A percentile compares a stretch with the other conserved stretches of the same genome.
These are phyloP conservation scores for Heteronetta atricapilla DNA, from an alignment of 2,113 vertebrate genomes.

Conservation along the genomic window DNA sequence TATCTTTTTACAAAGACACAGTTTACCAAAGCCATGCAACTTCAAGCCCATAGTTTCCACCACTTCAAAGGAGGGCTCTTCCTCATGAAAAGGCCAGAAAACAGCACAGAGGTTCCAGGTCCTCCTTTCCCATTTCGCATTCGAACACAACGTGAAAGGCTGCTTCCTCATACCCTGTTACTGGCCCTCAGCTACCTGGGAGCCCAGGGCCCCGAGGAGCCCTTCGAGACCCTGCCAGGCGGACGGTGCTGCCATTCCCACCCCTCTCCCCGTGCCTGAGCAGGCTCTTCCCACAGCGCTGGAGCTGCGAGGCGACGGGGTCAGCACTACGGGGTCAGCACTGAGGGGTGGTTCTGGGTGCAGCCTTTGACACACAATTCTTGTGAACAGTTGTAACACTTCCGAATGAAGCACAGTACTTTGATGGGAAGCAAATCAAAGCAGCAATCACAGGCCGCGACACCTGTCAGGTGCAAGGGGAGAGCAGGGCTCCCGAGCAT, in stretches of 20 bases:
- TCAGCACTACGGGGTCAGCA: too few species aligned
- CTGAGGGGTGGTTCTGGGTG: background rate
- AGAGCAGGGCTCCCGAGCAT: background rate
- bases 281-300: background rate
- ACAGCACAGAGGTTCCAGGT: background rate
- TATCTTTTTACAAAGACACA: background rate
- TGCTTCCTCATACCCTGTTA: background rate
- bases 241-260: background rate
- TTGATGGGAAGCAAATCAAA: background rate
- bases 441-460: background rate
- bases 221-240: background rate
- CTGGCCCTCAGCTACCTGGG: background rate
- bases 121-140: background rate
- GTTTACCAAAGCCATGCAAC: background rate
- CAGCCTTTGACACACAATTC: background rate
- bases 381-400: background rate
- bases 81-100: background rate
- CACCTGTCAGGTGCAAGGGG: background rate
- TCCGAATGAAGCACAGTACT: rapidly evolving
- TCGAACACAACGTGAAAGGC: background rate
- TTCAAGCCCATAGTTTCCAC: background rate
- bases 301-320: background rate
- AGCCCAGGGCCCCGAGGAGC: background rate
- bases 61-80: background rate
- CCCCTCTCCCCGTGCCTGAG: background rate